Evolutionary conservation across 2,113 vertebrate genomes (phyloP), one percentile per base, ranked within the genome.

Genomic region (Turnix velox): DNA sequence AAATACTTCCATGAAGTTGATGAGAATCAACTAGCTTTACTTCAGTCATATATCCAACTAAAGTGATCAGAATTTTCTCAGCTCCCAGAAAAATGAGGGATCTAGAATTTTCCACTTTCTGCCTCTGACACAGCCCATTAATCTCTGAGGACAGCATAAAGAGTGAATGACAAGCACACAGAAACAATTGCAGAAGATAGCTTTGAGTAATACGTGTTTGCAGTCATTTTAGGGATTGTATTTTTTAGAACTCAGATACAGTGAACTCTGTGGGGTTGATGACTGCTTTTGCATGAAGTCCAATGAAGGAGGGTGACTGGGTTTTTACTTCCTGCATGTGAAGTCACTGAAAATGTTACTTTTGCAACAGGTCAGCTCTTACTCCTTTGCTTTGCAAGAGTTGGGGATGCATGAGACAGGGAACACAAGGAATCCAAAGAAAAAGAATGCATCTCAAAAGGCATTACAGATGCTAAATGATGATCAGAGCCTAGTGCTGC

Each of bases 361-460:
- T 90, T 96, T 91, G 77, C 97, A 97, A 98, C 98, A 99, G 99
- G 96, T 99, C 88, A 97, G 94, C 92, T 98, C 97, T 93, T 99
- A 99, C 97, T 97, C 98, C 67, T 97, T 97, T 80, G 98, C 97
- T 91, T 95, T 99, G 96, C 98, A 89, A 93, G 97, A 96, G 96
- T 83, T 98, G 74, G 97, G 96, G 87, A 90, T 95, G 85, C 52
- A 39, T 90, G 87, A 91, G 37, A 84, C 68, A 76, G 91, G 66
- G 82, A 87, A 95, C 87, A 88, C 93, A 54, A 78, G 94, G 14
- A 87, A 90, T 78, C 55, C 78, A 45, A 61, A 75, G 80, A 87
- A 77, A 84, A 84, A 78, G 92, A 95, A 90, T 49, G 94, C 97
- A 93, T 97, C 96, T 97, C 98, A 97, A 82, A 97, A 96, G 94